A percentile compares a stretch with the other conserved stretches of the same genome.
These are phyloP conservation scores for Neotoma lepida DNA, from an alignment of 2,113 vertebrate species.

Conservation along the genomic window DNA sequence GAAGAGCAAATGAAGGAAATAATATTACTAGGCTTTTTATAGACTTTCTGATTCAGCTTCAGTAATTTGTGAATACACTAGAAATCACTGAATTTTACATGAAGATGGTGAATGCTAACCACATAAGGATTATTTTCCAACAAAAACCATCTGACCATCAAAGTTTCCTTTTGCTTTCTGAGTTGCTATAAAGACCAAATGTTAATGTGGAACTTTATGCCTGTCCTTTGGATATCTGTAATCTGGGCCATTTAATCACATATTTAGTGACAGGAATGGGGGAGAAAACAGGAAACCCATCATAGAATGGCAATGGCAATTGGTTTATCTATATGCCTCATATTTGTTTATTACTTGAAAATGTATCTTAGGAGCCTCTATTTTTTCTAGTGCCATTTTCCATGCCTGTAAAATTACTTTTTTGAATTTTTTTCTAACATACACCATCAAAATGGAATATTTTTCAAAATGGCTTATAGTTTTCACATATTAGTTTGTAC, in stretches of 20 bases:
- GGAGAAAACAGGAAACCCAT: background rate
- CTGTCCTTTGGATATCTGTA: background rate
- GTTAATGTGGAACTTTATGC: background rate
- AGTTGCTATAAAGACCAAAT: background rate
- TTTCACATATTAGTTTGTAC: conserved; percentile 48
- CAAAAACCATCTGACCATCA: background rate
- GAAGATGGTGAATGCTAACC: background rate
- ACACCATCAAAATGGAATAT: background rate
- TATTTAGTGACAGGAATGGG: background rate
- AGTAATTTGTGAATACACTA: background rate
- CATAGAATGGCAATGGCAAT: background rate
- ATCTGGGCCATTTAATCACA: background rate
- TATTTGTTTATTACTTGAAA: conserved; percentile 35
- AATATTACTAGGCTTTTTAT: background rate
- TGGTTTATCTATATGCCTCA: background rate
- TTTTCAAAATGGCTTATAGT: conserved; percentile 43
- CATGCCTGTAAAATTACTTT: background rate
- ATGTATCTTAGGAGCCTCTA: background rate
- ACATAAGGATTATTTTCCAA: conserved; percentile 12
- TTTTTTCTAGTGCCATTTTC: conserved; percentile 14
- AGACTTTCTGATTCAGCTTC: background rate
- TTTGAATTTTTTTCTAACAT: conserved; percentile 43
- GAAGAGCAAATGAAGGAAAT: background rate
- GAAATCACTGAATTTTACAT: background rate
- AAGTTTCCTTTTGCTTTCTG: conserved; percentile 17